Evolutionary conservation across 2,888 invertebrate genomes (phyloP), one percentile per base, ranked within the genome.

Genomic region (Marasmarcha lunaedactyla): DNA sequence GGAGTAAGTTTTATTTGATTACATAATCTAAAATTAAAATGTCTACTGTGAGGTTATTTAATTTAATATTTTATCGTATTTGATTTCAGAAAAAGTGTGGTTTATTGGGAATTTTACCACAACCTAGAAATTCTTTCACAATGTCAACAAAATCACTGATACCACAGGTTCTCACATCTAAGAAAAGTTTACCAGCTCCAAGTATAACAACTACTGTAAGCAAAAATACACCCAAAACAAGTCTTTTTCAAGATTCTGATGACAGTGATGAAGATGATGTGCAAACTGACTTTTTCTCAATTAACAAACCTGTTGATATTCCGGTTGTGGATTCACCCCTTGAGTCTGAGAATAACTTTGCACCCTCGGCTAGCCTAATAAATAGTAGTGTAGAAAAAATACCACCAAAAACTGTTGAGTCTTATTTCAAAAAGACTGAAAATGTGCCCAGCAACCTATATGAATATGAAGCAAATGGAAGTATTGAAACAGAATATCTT

Each of bases 71-170:
- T n/a, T n/a, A n/a, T n/a, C n/a, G n/a, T n/a, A n/a, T n/a, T 14
- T 46, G 41, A 34, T 66, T 63, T 44, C 60, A 89, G 89, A 88
- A 86, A 74, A 87, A 86, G 46, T 87, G 87, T 11, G 88, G 90
- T 6, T 68, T 93, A 7, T 84, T 93, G 35, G 85, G 88, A 41
- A 71, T 92, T 34, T 64, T 93, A 33, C 93, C 92, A 6, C 86
- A 87, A 49, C 92, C 93, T 10, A 88, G 84, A 68, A 76, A 79
- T 54, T 66, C 61, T 35, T 55, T 65, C 2, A 60, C 49, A 26
- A 47, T 71, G 39, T 68, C 64, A 43, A 57, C 66, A 35, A 76
- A 69, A 47, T 71, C 73, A 30, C 61, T 79, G 45, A 68, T 86
- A 45, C 85, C 85, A 37, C 64, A 84, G 51, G 58, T 85, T 13